Evolutionary conservation across 2,113 vertebrate species (phyloP).

Genomic region (Phocoena sinus): DNA sequence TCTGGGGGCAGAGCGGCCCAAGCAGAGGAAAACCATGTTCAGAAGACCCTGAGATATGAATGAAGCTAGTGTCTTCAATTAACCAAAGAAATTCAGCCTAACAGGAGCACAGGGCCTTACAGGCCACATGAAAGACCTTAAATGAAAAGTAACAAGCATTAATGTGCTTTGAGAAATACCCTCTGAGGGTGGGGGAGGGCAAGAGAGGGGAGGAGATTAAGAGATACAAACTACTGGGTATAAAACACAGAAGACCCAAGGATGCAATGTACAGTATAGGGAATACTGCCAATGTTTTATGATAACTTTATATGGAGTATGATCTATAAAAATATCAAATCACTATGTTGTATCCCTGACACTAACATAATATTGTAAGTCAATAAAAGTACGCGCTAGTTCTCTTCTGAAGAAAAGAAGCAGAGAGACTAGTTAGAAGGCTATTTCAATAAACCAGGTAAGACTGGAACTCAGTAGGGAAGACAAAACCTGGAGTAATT

Average conservation of each 20-base stretch:
- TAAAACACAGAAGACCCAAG: background rate
- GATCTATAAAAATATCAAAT: background rate
- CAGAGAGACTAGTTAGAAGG: background rate
- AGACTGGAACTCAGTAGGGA: background rate
- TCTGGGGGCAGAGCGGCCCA: background rate
- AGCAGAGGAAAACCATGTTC: background rate
- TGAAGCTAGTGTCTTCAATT: background rate
- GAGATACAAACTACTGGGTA: background rate
- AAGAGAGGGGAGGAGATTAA: background rate
- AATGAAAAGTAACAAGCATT: background rate
- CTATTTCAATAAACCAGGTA: background rate
- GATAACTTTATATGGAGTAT: background rate
- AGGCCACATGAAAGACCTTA: background rate
- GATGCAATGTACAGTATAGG: background rate
- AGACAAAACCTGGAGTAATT: background rate
- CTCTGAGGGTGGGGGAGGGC: fast-evolving
- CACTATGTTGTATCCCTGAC: background rate
- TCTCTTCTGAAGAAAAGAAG: background rate
- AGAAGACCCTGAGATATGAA: background rate
- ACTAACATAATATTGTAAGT: background rate
- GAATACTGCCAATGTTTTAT: background rate
- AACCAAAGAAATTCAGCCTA: background rate
- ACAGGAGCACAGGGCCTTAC: background rate
- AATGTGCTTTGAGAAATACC: background rate
- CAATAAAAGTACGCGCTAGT: background rate